Evolutionary conservation across 2,113 vertebrate species (phyloP).

Genomic region (Prunella fulvescens): DNA sequence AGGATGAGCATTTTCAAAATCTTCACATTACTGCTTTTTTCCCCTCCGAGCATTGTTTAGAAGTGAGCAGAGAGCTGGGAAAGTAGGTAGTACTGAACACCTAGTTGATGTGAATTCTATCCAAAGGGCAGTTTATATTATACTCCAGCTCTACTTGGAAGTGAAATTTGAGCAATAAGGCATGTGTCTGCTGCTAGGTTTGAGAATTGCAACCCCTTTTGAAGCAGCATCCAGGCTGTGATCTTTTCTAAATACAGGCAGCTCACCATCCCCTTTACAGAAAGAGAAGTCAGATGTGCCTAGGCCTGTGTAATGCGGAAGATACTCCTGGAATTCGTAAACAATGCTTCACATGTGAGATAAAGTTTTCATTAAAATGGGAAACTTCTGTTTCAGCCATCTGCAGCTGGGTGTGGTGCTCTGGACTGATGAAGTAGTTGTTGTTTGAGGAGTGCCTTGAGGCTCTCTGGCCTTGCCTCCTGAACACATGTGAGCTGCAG

Average conservation of each 20-base stretch:
- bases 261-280: not conserved
- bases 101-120: not conserved
- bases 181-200: not conserved
- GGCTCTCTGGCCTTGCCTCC: not conserved
- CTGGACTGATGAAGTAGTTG: slow-evolving; percentile 7
- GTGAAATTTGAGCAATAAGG: not conserved
- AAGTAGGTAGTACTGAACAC: not conserved
- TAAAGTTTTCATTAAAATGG: slow-evolving; percentile 27
- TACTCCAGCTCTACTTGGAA: not conserved
- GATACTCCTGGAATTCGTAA: slow-evolving; percentile 29
- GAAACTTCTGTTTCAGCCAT: slow-evolving; percentile 16
- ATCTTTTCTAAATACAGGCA: not conserved
- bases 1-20: not conserved
- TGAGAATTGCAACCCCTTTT: not conserved
- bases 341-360: slow-evolving; percentile 27
- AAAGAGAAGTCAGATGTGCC: not conserved
- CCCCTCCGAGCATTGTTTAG: not conserved
- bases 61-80: not conserved
- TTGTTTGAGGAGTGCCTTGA: not conserved
- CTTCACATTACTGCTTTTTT: not conserved
- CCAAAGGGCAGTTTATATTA: not conserved
- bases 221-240: not conserved
- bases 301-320: not conserved
- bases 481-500: not conserved
- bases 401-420: slow-evolving; percentile 19